Percentiles rank a stretch among this genome's conserved stretches.
Conservation (phyloP, 2,797 vertebrate genomes). For the Gephyroberyx darwinii region DNA sequence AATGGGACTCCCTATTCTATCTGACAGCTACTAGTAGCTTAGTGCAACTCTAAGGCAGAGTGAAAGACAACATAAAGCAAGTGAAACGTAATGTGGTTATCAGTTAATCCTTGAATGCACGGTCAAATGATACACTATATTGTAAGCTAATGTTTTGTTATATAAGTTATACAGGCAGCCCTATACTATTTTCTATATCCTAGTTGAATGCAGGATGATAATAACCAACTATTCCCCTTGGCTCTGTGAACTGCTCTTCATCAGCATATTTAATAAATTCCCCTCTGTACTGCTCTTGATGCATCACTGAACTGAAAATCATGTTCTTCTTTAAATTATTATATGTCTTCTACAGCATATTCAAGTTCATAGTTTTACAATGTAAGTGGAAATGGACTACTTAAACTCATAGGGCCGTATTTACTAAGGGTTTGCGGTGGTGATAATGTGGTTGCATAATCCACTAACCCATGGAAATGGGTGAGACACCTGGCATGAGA, state of each 20-base stretch:
- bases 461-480: no score
- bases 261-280: slow-evolving; percentile 45
- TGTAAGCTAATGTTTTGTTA: slow-evolving; percentile 2
- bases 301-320: slow-evolving; percentile 46
- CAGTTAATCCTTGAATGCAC: slow-evolving; percentile 7
- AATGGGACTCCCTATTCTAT: slow-evolving; percentile 76
- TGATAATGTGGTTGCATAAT: no score
- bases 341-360: no score
- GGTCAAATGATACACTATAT: not conserved
- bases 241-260: slow-evolving; percentile 29
- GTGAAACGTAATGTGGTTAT: slow-evolving; percentile 5
- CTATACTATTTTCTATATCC: not conserved
- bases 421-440: no score
- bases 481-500: no score
- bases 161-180: not conserved
- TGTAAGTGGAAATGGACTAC: not conserved
- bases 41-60: slow-evolving; percentile 48
- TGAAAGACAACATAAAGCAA: slow-evolving; percentile 14
- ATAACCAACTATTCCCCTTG: slow-evolving; percentile 22
- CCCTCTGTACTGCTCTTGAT: slow-evolving; percentile 24
- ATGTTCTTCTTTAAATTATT: slow-evolving; percentile 7
- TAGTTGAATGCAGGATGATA: slow-evolving; percentile 25
- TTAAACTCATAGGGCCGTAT: not conserved
- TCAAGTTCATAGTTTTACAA: not conserved
- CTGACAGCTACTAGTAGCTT: slow-evolving; percentile 58